These are phyloP conservation scores for Ecdyonurus torrentis DNA, from an alignment of 2,888 invertebrate species.

Conservation along the genomic window DNA sequence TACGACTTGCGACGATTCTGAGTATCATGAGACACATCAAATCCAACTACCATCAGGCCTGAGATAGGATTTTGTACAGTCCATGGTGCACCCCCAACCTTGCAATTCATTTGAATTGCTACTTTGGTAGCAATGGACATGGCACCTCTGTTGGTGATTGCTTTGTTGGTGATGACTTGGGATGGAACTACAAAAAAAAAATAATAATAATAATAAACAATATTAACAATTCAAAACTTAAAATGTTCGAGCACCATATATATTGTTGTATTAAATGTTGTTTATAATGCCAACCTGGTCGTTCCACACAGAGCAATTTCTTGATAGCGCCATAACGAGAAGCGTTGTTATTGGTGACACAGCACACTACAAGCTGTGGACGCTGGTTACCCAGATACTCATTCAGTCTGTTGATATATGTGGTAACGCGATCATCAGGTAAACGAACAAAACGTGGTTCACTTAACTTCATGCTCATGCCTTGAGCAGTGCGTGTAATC, in stretches of 20 bases:
- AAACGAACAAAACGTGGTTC: constrained; percentile 3
- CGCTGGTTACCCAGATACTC: constrained; percentile 6
- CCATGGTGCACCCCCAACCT: constrained; percentile 26
- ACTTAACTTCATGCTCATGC: constrained; percentile 5
- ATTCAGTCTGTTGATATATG: constrained; percentile 10
- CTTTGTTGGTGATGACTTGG: constrained; percentile 12
- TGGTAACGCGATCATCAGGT: constrained; percentile 8
- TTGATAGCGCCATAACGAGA: constrained; percentile 35
- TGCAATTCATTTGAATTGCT: constrained; percentile 33
- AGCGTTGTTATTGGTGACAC: constrained; percentile 29
- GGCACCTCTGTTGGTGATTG: constrained; percentile 8
- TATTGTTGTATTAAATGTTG: too few relatives aligned
- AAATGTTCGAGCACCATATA: too few relatives aligned
- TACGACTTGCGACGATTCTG: constrained; percentile 33
- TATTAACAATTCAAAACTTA: background rate
- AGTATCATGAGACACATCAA: constrained; percentile 79
- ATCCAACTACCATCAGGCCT: constrained; percentile 66
- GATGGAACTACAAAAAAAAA: constrained; percentile 5
- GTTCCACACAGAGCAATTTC: constrained; percentile 21
- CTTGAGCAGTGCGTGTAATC: constrained; percentile 5
- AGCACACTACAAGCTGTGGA: constrained; percentile 26
- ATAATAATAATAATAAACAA: background rate
- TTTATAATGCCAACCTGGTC: constrained; percentile 12
- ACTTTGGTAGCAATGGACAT: constrained; percentile 34
- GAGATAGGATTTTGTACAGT: constrained; percentile 23